Conservation (phyloP, 2,113 vertebrate species). For the Oncorhynchus keta region DNA sequence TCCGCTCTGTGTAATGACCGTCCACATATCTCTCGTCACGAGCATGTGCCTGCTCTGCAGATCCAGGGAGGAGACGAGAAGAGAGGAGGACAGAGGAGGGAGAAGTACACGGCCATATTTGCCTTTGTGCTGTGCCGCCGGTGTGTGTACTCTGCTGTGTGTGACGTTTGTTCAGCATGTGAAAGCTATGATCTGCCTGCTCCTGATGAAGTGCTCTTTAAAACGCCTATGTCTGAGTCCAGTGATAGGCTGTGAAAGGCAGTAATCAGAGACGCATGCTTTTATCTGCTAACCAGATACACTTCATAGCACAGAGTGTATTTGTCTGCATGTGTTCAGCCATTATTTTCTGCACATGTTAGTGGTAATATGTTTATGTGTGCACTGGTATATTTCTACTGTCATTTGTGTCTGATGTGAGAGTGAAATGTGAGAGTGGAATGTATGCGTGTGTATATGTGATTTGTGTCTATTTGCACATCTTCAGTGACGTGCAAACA, state of each 20-base stretch:
- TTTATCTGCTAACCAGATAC: constrained; percentile 36
- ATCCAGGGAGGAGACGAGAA: constrained; percentile 14
- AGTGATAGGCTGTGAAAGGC: constrained; percentile 19
- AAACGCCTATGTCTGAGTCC: constrained; percentile 43
- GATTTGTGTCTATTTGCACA: constrained; percentile 9
- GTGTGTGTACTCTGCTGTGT: constrained; percentile 71
- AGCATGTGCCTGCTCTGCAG: constrained; percentile 40
- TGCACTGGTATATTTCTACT: too few relatives aligned
- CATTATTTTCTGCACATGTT: background rate
- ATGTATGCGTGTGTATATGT: constrained; percentile 46
- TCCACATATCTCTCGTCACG: constrained; percentile 68
- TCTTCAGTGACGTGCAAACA: background rate
- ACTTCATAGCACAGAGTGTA: background rate
- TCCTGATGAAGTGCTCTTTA: constrained; percentile 65
- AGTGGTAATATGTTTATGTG: background rate
- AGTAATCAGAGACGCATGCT: constrained; percentile 38
- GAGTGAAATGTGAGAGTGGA: too few relatives aligned
- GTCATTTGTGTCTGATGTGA: background rate
- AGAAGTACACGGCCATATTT: constrained; percentile 67
- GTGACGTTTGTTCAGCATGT: constrained; percentile 71
- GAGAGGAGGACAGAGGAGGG: constrained; percentile 21
- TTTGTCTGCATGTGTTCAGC: background rate
- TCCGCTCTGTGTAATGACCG: constrained; percentile 66
- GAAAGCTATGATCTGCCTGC: constrained; percentile 74
- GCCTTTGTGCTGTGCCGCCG: constrained; percentile 66